A percentile compares a stretch with the other conserved stretches of the same genome.
These are phyloP conservation scores for Sebastes cheni DNA, from an alignment of 2,797 vertebrate genomes.

Conservation along the genomic window DNA sequence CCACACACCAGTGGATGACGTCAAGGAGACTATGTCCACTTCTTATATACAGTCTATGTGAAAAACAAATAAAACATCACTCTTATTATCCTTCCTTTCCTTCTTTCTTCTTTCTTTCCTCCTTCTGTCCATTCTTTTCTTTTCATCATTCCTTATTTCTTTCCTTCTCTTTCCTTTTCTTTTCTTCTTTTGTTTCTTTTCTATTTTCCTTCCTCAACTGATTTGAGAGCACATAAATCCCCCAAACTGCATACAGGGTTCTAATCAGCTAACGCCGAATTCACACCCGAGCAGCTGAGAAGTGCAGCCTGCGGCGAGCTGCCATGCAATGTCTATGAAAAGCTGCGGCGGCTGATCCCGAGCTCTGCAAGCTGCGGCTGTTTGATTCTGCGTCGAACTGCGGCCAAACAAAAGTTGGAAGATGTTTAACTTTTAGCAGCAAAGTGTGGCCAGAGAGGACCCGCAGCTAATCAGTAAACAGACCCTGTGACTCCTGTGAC, in stretches of 20 bases:
- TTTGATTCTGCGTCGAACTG: too few species aligned
- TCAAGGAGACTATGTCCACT: fast-evolving
- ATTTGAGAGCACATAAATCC: neutral
- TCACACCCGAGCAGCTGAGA: fast-evolving
- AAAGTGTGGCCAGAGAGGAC: too few species aligned
- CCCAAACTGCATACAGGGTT: neutral
- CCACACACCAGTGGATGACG: too few species aligned
- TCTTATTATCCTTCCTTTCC: neutral
- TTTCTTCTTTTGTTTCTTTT: neutral
- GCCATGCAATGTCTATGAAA: too few species aligned
- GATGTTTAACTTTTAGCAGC: too few species aligned
- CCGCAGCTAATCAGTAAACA: too few species aligned
- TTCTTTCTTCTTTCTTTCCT: fast-evolving
- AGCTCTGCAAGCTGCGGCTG: too few species aligned
- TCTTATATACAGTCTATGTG: too few species aligned
- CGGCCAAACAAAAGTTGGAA: too few species aligned
- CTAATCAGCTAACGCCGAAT: neutral
- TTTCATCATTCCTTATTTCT: neutral
- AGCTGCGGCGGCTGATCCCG: too few species aligned
- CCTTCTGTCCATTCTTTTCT: neutral
- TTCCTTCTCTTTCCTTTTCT: neutral
- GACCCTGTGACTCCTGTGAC: too few species aligned
- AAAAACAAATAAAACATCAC: neutral
- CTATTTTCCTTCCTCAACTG: neutral
- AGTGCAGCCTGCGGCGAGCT: too few species aligned